Base-by-base conservation (phyloP, 2,888 invertebrate genomes). In the Yponomeuta sedellus region DNA sequence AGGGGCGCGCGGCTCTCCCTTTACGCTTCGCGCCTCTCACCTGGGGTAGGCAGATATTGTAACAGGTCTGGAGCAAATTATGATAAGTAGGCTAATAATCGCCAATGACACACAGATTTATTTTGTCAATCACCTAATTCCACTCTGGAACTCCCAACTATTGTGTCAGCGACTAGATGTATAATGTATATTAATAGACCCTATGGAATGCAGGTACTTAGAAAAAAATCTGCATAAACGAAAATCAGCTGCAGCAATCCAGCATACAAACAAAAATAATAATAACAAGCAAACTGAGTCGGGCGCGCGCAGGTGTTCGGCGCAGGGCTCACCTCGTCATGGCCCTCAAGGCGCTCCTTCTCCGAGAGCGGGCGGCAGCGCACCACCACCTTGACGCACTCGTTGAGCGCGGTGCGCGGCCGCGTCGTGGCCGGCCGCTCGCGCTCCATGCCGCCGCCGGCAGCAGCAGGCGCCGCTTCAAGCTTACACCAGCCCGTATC, bases 331-430 rank as follows among this genome's bases (percentile, higher is more conserved):
- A 92, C 91, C 88, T 95, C 95, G 69, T 87, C 92, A 87, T 94
- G 94, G 25, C 96, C 96, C 76, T 95, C 94, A 56, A 92, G 87
- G 56, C 92, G 93, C 90, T 99, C 99, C 75, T 95, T 96, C 72
- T 95, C 94, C 75, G 96, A 97, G 91, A 99, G 94, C 57, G 99
- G 99, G 66, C 99, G 94, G 91, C 99, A 98, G 81, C 99, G 93
- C 67, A 99, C 99, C 72, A 99, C 96, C 71, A 99, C 99, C 91
- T 98, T 98, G 68, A 99, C 98, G 78, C 96, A 95, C 88, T 99
- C 98, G 81, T 95, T 95, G 70, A 92, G 89, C 72, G 92, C 89
- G 70, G 91, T 91, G 77, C 89, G 84, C 69, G 91, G 91, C 74
- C 91, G 83, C 70, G 85, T 85, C 64, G 89, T 91, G 74, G 75